Evolutionary conservation across 1,140 invertebrate genomes (phyloP), one percentile per base, ranked within the genome.

Genomic region (Lepidurus arcticus): DNA sequence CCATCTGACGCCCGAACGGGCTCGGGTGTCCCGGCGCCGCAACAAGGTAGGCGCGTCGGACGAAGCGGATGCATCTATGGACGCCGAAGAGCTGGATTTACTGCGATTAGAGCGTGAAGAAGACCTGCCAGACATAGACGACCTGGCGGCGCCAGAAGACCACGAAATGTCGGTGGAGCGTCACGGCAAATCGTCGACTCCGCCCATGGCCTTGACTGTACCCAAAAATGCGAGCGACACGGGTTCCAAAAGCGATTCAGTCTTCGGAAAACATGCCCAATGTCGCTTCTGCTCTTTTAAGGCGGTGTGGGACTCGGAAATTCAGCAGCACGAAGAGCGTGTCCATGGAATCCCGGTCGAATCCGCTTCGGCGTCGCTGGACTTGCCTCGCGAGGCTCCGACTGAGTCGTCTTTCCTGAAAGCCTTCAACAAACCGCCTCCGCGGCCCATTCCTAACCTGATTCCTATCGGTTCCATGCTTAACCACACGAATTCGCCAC

Each of bases 371-470:
- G 84, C 84, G 45, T 84, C 83, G 83, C 79, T 86, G 47, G 85
- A 24, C 24, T 85, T 75, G 85, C 84, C 7, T 34, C 84, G 44
- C 83, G 83, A 79, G 42, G 42, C n/a, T 34, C 16, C 44, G 44
- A 7, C 9, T 16, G 65, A 21, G 13, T 3, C 53, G 42, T 44
- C 34, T 11, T 42, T 24, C 10, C 13, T 44, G 1, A 45, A 73
- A 26, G 11, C 76, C 13, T 82, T 0, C 84, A 78, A 82, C 83
- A 90, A 88, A 76, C 88, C 88, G 82, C 83, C 86, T 26, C 83
- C 88, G 34, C 84, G 90, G 47, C 90, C 91, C 0, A 87, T 92
- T 81, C 91, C 91, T 44, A 91, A 91, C 82, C 86, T 92, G 7
- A 92, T 92, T 83, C 91, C 91, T 0, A 88, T 92, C 76, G 65